Evolutionary conservation across 2,113 vertebrate genomes (phyloP).

Genomic region (Laticauda laticaudata): DNA sequence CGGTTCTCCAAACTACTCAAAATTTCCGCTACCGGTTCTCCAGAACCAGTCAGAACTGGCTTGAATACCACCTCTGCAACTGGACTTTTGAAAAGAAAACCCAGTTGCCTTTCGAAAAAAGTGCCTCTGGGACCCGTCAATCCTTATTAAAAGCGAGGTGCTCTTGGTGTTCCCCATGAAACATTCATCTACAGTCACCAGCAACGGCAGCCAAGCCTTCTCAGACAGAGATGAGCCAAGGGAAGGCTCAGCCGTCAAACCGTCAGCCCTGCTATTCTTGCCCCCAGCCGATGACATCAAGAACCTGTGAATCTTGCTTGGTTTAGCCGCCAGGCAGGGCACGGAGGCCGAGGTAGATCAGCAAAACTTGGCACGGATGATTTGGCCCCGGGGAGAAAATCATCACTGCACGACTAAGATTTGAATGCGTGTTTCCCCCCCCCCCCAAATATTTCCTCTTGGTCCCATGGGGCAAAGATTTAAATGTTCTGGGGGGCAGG

Average conservation of each 20-base stretch:
- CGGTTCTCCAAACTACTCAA: no score
- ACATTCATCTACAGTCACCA: not conserved
- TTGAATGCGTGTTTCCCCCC: not conserved
- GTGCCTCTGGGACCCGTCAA: not conserved
- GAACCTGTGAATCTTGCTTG: conserved; percentile 3
- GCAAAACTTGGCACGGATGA: not conserved
- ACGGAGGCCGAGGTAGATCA: not conserved
- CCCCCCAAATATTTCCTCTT: not conserved
- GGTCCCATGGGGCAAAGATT: not conserved
- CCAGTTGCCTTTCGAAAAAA: not conserved
- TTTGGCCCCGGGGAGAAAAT: not conserved
- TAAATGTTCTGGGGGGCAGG: not conserved
- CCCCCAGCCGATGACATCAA: not conserved
- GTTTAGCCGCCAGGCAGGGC: not conserved
- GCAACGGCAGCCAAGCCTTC: not conserved
- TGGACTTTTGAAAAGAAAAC: not conserved
- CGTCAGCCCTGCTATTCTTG: not conserved
- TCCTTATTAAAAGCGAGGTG: no score
- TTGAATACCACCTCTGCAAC: no score
- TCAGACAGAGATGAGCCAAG: no score
- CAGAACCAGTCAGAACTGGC: no score
- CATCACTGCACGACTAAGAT: not conserved
- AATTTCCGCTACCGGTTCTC: no score
- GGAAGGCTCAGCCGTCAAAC: not conserved
- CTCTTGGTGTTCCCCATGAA: no score